Percentiles rank a stretch among this genome's conserved stretches.
Evolutionary conservation across 2,888 invertebrate genomes (phyloP).

Genomic region (Urechis unicinctus): DNA sequence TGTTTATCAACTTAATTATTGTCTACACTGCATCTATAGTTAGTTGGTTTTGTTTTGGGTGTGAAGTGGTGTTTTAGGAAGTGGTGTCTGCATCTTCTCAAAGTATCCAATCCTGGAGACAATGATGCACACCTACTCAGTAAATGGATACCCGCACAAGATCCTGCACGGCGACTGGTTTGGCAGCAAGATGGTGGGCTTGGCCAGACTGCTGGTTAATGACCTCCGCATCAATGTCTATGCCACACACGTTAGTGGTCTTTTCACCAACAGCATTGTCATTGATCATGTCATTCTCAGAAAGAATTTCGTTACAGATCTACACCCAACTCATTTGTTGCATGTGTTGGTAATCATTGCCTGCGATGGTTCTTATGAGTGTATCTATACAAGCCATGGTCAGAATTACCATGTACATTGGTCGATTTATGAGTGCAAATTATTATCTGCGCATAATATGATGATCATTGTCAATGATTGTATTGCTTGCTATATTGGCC

Average conservation of each 20-base stretch:
- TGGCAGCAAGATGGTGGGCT: conserved; percentile 75
- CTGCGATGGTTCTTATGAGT: no score
- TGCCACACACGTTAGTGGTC: conserved; percentile 76
- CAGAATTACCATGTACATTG: no score
- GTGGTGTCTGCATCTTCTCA: conserved; percentile 48
- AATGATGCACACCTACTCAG: conserved; percentile 84
- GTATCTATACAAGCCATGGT: no score
- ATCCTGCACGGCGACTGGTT: conserved; percentile 98
- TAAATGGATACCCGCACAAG: conserved; percentile 96
- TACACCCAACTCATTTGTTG: no score
- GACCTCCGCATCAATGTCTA: conserved; percentile 71
- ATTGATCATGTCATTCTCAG: no score
- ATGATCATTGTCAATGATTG: not conserved
- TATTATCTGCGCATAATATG: no score
- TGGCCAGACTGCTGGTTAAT: conserved; percentile 41
- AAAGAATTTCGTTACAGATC: no score
- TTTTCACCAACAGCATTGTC: no score
- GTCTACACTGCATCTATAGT: no score
- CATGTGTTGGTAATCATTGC: no score
- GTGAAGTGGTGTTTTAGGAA: conserved; percentile 45
- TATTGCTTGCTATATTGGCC: not conserved
- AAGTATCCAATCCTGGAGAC: conserved; percentile 60
- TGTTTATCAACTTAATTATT: no score
- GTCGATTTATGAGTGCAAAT: no score
- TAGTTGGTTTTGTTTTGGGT: conserved; percentile 64